These are phyloP conservation scores for Leptopilina drosophilae DNA, from an alignment of 2,888 invertebrate genomes.

Conservation along the genomic window DNA sequence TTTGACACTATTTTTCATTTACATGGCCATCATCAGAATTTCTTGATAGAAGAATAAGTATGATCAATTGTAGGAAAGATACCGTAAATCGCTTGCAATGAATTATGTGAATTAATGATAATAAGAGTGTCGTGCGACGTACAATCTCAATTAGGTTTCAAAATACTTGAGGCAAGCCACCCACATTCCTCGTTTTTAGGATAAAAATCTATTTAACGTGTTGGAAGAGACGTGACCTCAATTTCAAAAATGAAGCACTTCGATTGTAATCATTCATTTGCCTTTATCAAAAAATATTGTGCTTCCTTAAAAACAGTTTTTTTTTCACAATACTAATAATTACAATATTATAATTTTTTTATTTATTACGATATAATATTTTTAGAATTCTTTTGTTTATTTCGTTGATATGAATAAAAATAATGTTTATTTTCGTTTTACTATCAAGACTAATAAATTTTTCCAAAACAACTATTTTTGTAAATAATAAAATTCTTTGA, in stretches of 20 bases:
- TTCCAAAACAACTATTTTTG: too few species aligned
- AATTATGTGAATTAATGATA: constrained; percentile 17
- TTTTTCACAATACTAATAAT: too few species aligned
- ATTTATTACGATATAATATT: too few species aligned
- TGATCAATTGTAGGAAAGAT: constrained; percentile 17
- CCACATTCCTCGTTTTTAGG: constrained; percentile 14
- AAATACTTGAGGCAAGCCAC: constrained; percentile 12
- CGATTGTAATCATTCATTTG: not conserved
- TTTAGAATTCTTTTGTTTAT: too few species aligned
- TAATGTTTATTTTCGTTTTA: too few species aligned
- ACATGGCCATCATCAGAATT: not conserved
- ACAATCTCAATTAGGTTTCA: constrained; percentile 17
- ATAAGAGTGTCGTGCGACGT: constrained; percentile 8
- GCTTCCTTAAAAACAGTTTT: too few species aligned
- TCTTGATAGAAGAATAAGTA: not conserved
- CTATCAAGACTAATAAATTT: too few species aligned
- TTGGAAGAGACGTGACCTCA: not conserved
- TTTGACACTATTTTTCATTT: too few species aligned
- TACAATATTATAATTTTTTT: too few species aligned
- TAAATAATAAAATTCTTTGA: too few species aligned
- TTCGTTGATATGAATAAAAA: too few species aligned
- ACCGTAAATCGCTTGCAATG: constrained; percentile 9
- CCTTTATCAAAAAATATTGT: not conserved
- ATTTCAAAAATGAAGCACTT: constrained; percentile 9
- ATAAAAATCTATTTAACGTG: constrained; percentile 16